Evolutionary conservation across 2,113 vertebrate genomes (phyloP), one percentile per base, ranked within the genome.

Genomic region (Furnarius figulus): DNA sequence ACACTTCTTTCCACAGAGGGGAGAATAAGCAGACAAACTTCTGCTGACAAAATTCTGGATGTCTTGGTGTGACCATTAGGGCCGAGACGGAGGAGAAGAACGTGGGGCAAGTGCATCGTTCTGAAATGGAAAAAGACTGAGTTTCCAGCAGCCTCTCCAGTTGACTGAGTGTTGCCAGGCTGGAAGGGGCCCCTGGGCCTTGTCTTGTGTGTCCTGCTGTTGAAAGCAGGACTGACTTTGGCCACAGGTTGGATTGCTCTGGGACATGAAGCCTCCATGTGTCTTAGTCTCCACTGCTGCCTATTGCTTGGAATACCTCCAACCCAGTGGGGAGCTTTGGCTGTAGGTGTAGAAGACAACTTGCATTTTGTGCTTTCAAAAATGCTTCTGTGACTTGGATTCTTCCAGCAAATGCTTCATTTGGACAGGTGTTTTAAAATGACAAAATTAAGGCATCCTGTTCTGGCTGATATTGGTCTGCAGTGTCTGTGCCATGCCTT

Each of bases 201-300:
- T 44, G 53, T 37, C 44, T 33, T 9, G 10, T 37, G n/a, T 15
- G 3, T 42, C 55, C 44, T 65, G 23, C 70, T 49, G 46, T 35
- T 44, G 68, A 19, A 35, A 67, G 47, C 89, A 84, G 74, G 65
- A 37, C 28, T 53, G 33, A 0, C 12, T 21, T 58, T 6, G 74
- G 33, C 46, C 37, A 4, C 3, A 12, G 46, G 3, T 3, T 20
- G 46, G 40, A 8, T 77, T 82, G 52, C 39, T 59, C 5, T 49
- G 67, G 56, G 71, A 14, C 37, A 3, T 1, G 12, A 24, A 63
- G 28, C 56, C n/a, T 13, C 28, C 39, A 18, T 2, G 0, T 15
- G 46, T 40, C 31, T 74, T 6, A 2, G 46, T 49, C 62, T n/a
- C 19, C 1, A 0, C 42, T 50, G 10, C 81, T 65, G 37, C n/a